A percentile compares a stretch with the other conserved stretches of the same genome.
phyloP scores from a whole-genome alignment of 2,113 vertebrate species.

The Phycodurus eques region DNA sequence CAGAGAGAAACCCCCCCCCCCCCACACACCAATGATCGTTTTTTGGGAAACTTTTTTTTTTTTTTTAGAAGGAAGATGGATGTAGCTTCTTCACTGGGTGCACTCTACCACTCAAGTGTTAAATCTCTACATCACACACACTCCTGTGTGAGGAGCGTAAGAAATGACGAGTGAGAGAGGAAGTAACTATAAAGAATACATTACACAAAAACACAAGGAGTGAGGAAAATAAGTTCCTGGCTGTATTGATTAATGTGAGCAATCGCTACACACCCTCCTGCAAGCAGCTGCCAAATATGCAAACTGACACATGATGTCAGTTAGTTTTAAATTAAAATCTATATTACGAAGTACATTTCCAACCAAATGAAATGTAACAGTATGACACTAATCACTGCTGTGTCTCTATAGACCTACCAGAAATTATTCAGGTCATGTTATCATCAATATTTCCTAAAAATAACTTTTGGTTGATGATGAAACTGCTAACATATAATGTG shows the following conservation, averaged over 20 bases:
- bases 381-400: no score
- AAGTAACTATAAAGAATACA: conserved; percentile 34
- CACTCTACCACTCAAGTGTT: conserved; percentile 38
- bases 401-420: no score
- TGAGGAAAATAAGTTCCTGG: conserved; percentile 25
- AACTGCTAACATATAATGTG: no score
- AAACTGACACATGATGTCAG: neutral
- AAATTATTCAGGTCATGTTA: no score
- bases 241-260: conserved; percentile 31
- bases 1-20: neutral
- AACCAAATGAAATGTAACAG: no score
- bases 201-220: conserved; percentile 28
- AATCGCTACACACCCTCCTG: conserved; percentile 13
- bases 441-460: no score
- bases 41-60: conserved; percentile 12
- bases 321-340: neutral
- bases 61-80: conserved; percentile 23
- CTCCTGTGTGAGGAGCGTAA: conserved; percentile 14
- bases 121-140: conserved; percentile 41
- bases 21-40: conserved; percentile 1
- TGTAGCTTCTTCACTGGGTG: conserved; percentile 34
- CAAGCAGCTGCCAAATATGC: conserved; percentile 4
- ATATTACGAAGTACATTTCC: no score
- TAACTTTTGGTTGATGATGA: no score
- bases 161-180: conserved; percentile 12